phyloP scores from a whole-genome alignment of 2,113 vertebrate species.

The Trochalopteron elliotii region DNA sequence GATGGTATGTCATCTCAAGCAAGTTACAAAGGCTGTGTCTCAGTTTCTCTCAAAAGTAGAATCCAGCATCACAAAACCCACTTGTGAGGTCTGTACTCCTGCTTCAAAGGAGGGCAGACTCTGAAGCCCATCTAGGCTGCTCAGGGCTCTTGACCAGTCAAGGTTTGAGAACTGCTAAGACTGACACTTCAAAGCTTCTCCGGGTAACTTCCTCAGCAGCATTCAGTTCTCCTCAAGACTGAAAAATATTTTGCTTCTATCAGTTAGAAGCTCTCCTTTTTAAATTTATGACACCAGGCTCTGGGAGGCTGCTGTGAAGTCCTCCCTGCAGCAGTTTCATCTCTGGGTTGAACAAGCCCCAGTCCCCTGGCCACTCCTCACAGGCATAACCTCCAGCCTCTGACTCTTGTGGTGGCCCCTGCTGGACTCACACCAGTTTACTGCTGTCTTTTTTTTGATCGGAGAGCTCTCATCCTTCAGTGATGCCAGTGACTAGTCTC shows the following conservation, averaged over 20 bases:
- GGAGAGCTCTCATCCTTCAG: background rate
- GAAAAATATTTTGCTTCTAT: background rate
- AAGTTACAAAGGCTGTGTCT: background rate
- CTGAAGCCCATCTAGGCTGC: background rate
- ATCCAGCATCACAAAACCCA: background rate
- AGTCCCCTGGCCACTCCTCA: background rate
- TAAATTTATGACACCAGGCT: background rate
- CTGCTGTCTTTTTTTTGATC: background rate
- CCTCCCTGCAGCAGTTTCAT: background rate
- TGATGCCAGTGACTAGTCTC: background rate
- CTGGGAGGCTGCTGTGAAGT: background rate
- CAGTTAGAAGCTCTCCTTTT: background rate
- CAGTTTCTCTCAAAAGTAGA: background rate
- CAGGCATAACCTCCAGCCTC: background rate
- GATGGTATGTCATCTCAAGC: slow-evolving; percentile 38
- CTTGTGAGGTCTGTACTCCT: background rate
- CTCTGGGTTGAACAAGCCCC: background rate
- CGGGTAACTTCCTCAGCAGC: background rate
- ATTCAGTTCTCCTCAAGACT: background rate
- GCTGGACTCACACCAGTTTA: background rate
- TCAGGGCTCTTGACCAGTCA: background rate
- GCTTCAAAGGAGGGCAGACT: background rate
- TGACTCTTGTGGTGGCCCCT: background rate
- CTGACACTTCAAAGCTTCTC: background rate
- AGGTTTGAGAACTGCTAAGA: background rate